These are phyloP conservation scores for Callithrix jacchus DNA, from an alignment of 2,113 vertebrate species.

Conservation along the genomic window DNA sequence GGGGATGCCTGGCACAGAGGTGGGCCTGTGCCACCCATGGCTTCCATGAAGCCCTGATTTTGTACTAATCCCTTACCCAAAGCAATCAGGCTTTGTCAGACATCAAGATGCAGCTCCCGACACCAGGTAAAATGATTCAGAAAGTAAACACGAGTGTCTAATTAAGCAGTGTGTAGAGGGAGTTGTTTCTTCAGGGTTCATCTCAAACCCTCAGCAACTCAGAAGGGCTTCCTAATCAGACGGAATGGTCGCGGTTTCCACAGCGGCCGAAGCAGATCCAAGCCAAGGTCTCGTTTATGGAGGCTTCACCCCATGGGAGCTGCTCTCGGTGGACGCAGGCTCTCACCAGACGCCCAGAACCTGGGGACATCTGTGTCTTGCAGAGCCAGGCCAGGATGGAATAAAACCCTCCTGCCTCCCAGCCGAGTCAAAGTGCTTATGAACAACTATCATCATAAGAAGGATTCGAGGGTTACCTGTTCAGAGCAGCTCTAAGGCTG, in stretches of 20 bases:
- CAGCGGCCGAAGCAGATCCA: fast-evolving
- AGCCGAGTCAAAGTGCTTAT: neutral
- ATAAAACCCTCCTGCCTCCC: neutral
- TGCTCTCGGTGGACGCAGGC: fast-evolving
- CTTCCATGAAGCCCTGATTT: neutral
- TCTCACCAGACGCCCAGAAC: neutral
- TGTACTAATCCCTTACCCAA: neutral
- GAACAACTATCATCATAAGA: neutral
- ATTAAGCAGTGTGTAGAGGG: conserved; percentile 47
- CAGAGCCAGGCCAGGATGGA: neutral
- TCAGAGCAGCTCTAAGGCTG: neutral
- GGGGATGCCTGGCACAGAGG: neutral
- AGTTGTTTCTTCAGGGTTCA: conserved; percentile 33
- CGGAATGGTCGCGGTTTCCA: neutral
- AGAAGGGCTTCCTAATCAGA: neutral
- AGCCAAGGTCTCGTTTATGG: neutral
- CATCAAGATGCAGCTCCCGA: neutral
- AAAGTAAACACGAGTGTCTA: neutral
- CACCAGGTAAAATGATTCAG: neutral
- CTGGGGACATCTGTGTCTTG: neutral
- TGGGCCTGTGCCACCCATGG: fast-evolving
- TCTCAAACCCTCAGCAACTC: neutral
- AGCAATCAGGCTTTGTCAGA: conserved; percentile 20
- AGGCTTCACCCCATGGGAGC: fast-evolving
- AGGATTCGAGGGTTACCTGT: neutral